Conservation (phyloP, 2,113 vertebrate genomes). For the Jaculus jaculus region DNA sequence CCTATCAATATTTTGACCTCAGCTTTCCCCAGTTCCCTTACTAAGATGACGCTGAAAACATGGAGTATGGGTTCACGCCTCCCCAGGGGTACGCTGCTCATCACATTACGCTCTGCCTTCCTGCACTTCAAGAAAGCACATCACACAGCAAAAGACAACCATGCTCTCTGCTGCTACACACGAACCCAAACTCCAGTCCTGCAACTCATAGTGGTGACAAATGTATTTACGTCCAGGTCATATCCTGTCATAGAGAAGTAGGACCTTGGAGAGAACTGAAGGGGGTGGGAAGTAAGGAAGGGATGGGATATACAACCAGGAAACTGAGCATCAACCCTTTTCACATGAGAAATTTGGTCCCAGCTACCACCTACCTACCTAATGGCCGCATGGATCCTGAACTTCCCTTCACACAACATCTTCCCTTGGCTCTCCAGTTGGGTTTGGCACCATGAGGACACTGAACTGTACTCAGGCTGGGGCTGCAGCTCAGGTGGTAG, state of each 20-base stretch:
- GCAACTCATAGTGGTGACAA: background rate
- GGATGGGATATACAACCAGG: background rate
- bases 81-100: background rate
- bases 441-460: slow-evolving; percentile 6
- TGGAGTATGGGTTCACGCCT: background rate
- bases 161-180: background rate
- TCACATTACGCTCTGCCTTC: background rate
- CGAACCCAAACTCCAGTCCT: background rate
- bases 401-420: background rate
- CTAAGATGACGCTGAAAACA: background rate
- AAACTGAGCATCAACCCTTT: background rate
- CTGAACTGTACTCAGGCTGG: slow-evolving; percentile 12
- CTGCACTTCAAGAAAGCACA: background rate
- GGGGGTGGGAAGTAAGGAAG: background rate
- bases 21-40: background rate
- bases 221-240: background rate
- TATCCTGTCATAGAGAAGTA: background rate
- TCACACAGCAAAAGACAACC: background rate
- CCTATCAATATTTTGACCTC: slow-evolving; percentile 17
- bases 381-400: background rate
- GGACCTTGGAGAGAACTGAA: background rate
- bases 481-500: too few species aligned
- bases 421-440: slow-evolving; percentile 6
- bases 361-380: background rate
- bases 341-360: background rate